These are phyloP conservation scores for Digitonthophagus gazella DNA, from an alignment of 2,888 invertebrate genomes.

Conservation along the genomic window DNA sequence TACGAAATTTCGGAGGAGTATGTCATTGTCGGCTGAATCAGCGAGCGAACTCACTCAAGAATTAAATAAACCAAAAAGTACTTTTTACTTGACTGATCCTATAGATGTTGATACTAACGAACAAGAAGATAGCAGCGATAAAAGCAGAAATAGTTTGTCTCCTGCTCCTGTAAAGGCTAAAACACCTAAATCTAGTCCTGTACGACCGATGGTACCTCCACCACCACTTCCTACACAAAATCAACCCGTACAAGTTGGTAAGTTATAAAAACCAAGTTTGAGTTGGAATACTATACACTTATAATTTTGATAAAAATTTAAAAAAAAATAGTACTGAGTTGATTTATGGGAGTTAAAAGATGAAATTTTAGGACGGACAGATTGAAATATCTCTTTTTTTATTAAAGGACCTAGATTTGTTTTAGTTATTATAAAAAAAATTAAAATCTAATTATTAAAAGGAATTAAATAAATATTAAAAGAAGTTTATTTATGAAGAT, in stretches of 20 bases:
- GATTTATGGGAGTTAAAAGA: too few species aligned
- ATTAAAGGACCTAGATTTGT: too few species aligned
- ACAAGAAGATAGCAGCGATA: constrained; percentile 41
- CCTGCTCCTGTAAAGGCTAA: constrained; percentile 35
- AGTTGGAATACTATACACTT: too few species aligned
- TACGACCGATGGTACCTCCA: constrained; percentile 47
- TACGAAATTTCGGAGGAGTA: constrained; percentile 62
- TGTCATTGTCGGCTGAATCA: constrained; percentile 55
- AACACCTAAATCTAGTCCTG: constrained; percentile 35
- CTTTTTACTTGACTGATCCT: constrained; percentile 69
- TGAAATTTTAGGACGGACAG: too few species aligned
- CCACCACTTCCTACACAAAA: constrained; percentile 42
- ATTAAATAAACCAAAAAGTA: constrained; percentile 57
- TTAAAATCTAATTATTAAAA: too few species aligned
- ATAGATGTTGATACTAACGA: constrained; percentile 59
- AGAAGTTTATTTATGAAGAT: too few species aligned
- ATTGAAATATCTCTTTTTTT: too few species aligned
- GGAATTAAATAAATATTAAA: too few species aligned
- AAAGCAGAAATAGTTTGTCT: constrained; percentile 46
- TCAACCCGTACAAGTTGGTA: constrained; percentile 20
- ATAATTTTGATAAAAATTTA: too few species aligned
- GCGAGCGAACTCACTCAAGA: constrained; percentile 45
- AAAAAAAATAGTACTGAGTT: too few species aligned
- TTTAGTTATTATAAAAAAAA: too few species aligned
- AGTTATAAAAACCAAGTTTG: constrained; percentile 9